Percentiles rank a stretch among this genome's conserved stretches.
Evolutionary conservation across 2,797 vertebrate species (phyloP).

Genomic region (Takifugu ocellatus): DNA sequence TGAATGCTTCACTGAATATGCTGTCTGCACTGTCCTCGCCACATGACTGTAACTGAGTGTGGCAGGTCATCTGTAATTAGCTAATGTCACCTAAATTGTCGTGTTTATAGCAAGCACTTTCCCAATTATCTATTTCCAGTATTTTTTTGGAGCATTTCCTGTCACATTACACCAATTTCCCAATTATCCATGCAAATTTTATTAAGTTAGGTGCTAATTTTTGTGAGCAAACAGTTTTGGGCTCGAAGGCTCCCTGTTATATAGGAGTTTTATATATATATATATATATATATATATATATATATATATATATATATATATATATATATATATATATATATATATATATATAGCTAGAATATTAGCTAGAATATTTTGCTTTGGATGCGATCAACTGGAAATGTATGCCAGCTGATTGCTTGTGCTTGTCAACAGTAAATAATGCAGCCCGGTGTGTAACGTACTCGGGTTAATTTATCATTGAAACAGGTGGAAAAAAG

Average conservation of each 20-base stretch:
- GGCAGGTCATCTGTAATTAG: constrained; percentile 74
- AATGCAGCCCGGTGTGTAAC: constrained; percentile 45
- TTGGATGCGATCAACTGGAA: constrained; percentile 46
- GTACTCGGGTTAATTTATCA: constrained; percentile 45
- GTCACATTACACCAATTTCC: constrained; percentile 42
- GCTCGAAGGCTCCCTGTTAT: constrained; percentile 12
- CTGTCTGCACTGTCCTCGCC: constrained; percentile 47
- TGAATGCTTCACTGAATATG: constrained; percentile 43
- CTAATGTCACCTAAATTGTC: constrained; percentile 59
- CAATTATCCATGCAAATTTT: constrained; percentile 25
- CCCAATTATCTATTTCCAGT: constrained; percentile 39
- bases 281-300: too few species aligned
- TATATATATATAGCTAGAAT: not conserved
- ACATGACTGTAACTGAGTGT: constrained; percentile 60
- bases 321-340: too few species aligned
- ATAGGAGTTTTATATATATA: too few species aligned
- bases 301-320: too few species aligned
- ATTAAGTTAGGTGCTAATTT: constrained; percentile 38
- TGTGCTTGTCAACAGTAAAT: constrained; percentile 54
- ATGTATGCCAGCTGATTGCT: constrained; percentile 44
- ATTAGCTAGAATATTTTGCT: constrained; percentile 31
- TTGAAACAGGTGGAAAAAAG: constrained; percentile 52
- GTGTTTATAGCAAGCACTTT: constrained; percentile 69
- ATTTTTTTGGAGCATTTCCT: constrained; percentile 39
- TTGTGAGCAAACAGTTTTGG: constrained; percentile 24